Evolutionary conservation across 2,797 vertebrate genomes (phyloP).

Genomic region (Jordanella pulchra): DNA sequence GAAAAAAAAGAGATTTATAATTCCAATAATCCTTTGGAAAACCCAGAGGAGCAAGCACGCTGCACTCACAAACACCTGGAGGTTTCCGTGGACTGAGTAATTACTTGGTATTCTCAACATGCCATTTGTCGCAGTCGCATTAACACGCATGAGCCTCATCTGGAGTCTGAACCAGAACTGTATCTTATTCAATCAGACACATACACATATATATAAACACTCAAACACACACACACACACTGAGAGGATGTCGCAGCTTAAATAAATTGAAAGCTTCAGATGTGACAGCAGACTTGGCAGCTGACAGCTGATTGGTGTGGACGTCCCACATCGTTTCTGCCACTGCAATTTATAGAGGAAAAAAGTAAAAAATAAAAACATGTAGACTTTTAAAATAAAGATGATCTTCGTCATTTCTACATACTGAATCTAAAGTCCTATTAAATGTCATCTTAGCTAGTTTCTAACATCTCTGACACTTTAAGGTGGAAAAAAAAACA

Average conservation of each 20-base stretch:
- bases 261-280: constrained; percentile 43
- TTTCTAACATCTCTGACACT: background rate
- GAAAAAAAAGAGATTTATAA: constrained; percentile 33
- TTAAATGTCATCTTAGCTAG: background rate
- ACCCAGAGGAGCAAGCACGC: constrained; percentile 12
- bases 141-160: constrained; percentile 63
- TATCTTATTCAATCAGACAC: constrained; percentile 28
- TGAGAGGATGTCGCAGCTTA: constrained; percentile 22
- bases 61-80: constrained; percentile 18
- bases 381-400: background rate
- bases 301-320: constrained; percentile 26
- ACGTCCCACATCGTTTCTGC: constrained; percentile 28
- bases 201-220: constrained; percentile 20
- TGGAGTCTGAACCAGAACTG: constrained; percentile 59
- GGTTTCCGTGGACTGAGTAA: constrained; percentile 34
- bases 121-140: constrained; percentile 68
- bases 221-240: constrained; percentile 16
- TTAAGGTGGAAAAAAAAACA: background rate
- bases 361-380: background rate
- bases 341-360: constrained; percentile 16
- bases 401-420: background rate
- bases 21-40: constrained; percentile 18
- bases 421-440: too few species aligned
- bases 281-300: constrained; percentile 47
- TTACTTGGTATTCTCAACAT: constrained; percentile 28